These are phyloP conservation scores for Hirundichthys speculiger DNA, from an alignment of 2,113 vertebrate genomes.

Conservation along the genomic window DNA sequence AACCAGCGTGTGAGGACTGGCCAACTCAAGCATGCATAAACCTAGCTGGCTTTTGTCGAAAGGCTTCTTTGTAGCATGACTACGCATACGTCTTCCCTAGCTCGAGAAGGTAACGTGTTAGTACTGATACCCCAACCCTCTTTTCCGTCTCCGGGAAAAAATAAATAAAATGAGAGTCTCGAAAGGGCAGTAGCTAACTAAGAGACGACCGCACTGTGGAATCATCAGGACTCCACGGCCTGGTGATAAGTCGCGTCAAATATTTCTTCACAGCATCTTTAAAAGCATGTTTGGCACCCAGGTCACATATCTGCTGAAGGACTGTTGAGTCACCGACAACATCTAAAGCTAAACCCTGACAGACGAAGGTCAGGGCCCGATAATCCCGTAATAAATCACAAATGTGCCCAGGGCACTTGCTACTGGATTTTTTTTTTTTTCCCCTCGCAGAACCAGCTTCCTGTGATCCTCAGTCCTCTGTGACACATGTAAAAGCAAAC, in stretches of 20 bases:
- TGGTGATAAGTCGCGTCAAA: constrained; percentile 22
- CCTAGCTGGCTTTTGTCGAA: constrained; percentile 59
- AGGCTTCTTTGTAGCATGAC: constrained; percentile 38
- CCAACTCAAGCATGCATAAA: constrained; percentile 64
- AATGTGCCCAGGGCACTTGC: constrained; percentile 18
- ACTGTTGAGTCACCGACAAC: constrained; percentile 1
- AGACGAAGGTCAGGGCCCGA: constrained; percentile 32
- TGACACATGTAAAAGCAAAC: constrained; percentile 33
- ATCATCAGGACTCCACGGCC: constrained; percentile 10
- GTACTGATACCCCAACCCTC: constrained; percentile 43
- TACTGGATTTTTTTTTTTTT: too few species aligned
- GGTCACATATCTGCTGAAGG: constrained; percentile 21
- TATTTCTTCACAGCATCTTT: constrained; percentile 48
- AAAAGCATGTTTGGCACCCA: constrained; percentile 62
- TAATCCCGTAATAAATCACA: not conserved
- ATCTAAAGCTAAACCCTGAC: constrained; percentile 42
- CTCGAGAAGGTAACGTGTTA: constrained; percentile 16
- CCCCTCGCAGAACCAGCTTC: too few species aligned
- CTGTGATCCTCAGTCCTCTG: constrained; percentile 1
- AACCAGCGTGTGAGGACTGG: constrained; percentile 54
- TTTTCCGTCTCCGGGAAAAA: constrained; percentile 29
- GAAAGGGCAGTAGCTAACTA: constrained; percentile 30
- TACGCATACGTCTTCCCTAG: constrained; percentile 13
- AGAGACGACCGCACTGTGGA: constrained; percentile 22
- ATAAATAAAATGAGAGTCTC: constrained; percentile 27